Evolutionary conservation across 1,140 invertebrate species (phyloP).

Genomic region (Cyclina sinensis): DNA sequence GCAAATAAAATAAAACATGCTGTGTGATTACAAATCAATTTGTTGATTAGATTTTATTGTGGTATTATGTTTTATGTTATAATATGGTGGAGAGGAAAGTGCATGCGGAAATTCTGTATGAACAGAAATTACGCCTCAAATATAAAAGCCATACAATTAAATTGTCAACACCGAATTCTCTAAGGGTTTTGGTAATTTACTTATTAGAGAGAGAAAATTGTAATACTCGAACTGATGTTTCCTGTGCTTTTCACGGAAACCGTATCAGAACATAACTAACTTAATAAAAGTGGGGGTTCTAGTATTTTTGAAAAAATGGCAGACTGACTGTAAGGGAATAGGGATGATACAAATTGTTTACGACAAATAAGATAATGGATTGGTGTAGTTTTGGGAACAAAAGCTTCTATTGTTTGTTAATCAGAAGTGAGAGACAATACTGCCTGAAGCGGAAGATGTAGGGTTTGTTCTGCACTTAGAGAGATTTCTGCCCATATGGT

Average conservation of each 20-base stretch:
- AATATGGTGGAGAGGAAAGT: background rate
- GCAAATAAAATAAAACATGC: conserved; percentile 60
- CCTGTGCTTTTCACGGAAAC: background rate
- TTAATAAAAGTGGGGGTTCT: conserved; percentile 29
- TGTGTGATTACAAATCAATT: conserved; percentile 54
- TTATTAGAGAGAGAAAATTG: conserved; percentile 43
- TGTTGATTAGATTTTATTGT: conserved; percentile 59
- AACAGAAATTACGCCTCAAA: conserved; percentile 12
- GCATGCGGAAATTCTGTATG: background rate
- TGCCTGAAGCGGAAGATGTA: background rate
- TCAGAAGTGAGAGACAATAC: background rate
- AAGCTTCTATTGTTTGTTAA: conserved; percentile 32
- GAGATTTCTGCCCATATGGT: conserved; percentile 50
- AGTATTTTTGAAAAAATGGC: conserved; percentile 35
- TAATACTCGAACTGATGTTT: conserved; percentile 3
- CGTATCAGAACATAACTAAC: conserved; percentile 25
- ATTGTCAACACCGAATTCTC: conserved; percentile 45
- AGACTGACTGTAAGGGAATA: background rate
- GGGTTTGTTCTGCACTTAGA: background rate
- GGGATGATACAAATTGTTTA: conserved; percentile 42
- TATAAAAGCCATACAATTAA: conserved; percentile 59
- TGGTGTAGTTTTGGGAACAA: conserved; percentile 28
- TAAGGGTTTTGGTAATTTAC: conserved; percentile 51
- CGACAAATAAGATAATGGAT: conserved; percentile 67
- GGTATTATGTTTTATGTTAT: conserved; percentile 54